Evolutionary conservation across 2,888 invertebrate genomes (phyloP).

Genomic region (Campoletis raptor): DNA sequence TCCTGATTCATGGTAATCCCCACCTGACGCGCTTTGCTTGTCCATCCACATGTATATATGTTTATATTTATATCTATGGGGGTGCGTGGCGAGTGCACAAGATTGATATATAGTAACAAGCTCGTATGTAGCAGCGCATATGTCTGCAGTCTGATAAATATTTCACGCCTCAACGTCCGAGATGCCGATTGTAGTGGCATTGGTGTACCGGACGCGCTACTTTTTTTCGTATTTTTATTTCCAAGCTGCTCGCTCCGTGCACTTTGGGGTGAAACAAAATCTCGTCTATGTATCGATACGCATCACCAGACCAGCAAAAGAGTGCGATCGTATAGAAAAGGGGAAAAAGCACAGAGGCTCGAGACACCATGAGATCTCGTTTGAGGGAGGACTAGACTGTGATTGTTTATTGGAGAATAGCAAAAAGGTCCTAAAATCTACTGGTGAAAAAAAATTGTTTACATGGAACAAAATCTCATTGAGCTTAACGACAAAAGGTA

Average conservation of each 20-base stretch:
- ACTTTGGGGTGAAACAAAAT: constrained; percentile 34
- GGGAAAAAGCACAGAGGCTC: constrained; percentile 31
- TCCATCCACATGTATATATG: constrained; percentile 19
- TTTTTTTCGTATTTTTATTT: constrained; percentile 39
- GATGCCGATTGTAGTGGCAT: constrained; percentile 66
- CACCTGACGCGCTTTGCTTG: constrained; percentile 64
- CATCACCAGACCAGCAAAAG: constrained; percentile 39
- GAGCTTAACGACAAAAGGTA: too few species aligned
- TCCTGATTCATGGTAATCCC: constrained; percentile 78
- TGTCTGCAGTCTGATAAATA: constrained; percentile 80
- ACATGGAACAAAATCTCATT: too few species aligned
- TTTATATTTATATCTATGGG: not conserved
- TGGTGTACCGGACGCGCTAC: constrained; percentile 41
- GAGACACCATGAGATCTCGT: not conserved
- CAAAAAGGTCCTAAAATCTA: constrained; percentile 68
- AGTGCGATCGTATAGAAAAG: constrained; percentile 49
- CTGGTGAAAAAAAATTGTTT: not conserved
- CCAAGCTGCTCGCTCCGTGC: constrained; percentile 41
- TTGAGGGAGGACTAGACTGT: constrained; percentile 74
- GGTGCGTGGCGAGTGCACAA: constrained; percentile 23
- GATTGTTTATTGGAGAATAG: constrained; percentile 85
- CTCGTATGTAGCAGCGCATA: constrained; percentile 71
- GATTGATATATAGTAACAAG: constrained; percentile 43
- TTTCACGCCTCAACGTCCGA: constrained; percentile 77
- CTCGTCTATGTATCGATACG: constrained; percentile 11